phyloP scores from a whole-genome alignment of 92 coral and sea anemone genomes.

The Umimayanthus chanpuru region DNA sequence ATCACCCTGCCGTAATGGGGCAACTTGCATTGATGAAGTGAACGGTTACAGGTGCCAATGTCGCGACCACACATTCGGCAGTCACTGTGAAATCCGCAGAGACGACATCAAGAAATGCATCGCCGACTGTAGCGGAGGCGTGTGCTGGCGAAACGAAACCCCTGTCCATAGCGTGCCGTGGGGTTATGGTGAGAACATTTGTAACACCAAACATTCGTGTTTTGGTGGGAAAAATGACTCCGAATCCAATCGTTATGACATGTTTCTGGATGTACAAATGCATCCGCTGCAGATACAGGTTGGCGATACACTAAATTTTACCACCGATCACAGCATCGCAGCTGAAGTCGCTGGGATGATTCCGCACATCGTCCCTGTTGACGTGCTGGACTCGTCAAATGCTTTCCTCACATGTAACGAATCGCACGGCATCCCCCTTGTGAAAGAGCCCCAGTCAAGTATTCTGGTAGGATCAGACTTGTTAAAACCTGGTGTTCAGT shows the following conservation, averaged over 20 bases:
- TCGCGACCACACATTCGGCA: slow-evolving; percentile 78
- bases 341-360: slow-evolving; percentile 72
- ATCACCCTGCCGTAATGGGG: slow-evolving; percentile 89
- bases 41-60: slow-evolving; percentile 89
- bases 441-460: slow-evolving; percentile 53
- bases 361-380: slow-evolving; percentile 69
- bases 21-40: slow-evolving; percentile 84
- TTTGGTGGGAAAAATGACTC: slow-evolving; percentile 80
- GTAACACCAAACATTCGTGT: slow-evolving; percentile 88
- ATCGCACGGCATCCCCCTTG: slow-evolving; percentile 78
- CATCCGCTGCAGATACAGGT: slow-evolving; percentile 91
- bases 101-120: slow-evolving; percentile 74
- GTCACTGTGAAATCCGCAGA: slow-evolving; percentile 83
- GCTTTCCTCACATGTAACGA: slow-evolving; percentile 83
- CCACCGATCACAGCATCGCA: slow-evolving; percentile 80
- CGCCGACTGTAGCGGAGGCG: slow-evolving; percentile 71
- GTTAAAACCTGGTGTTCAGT: slow-evolving; percentile 73
- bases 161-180: slow-evolving; percentile 60
- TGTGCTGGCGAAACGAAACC: slow-evolving; percentile 90
- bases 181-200: slow-evolving; percentile 91
- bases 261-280: slow-evolving; percentile 88
- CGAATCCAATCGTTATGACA: slow-evolving; percentile 68
- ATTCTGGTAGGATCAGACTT: slow-evolving; percentile 63
- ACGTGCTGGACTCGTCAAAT: slow-evolving; percentile 56
- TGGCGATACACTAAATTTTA: slow-evolving; percentile 89